Evolutionary conservation across 2,113 vertebrate genomes (phyloP).

Genomic region (Dipodomys spectabilis): DNA sequence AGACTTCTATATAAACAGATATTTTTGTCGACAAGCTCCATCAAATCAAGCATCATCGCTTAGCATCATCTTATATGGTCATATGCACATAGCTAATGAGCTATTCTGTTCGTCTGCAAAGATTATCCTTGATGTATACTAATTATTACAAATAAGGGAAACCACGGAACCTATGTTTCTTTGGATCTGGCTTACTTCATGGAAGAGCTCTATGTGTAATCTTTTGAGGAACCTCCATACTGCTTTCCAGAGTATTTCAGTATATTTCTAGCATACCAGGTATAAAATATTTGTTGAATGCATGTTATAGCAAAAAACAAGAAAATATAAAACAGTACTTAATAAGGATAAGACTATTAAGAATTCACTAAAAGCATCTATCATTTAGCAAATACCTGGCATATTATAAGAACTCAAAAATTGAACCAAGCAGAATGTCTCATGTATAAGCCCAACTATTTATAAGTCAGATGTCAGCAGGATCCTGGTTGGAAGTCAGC

Average conservation of each 20-base stretch:
- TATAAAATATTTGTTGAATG: conserved; percentile 10
- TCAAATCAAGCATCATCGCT: not conserved
- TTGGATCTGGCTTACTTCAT: no score
- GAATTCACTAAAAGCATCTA: not conserved
- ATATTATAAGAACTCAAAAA: not conserved
- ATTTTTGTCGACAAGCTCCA: not conserved
- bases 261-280: not conserved
- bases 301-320: not conserved
- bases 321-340: not conserved
- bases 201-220: no score
- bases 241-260: not conserved
- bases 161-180: no score
- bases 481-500: no score
- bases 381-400: not conserved
- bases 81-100: no score
- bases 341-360: not conserved
- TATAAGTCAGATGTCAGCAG: no score
- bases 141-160: no score
- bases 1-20: not conserved
- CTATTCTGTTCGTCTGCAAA: no score
- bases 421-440: no score
- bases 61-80: no score
- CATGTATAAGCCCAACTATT: not conserved
- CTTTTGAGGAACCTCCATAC: no score
- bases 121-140: no score